Conservation (phyloP, 2,797 vertebrate species). For the Trematomus bernacchii region DNA sequence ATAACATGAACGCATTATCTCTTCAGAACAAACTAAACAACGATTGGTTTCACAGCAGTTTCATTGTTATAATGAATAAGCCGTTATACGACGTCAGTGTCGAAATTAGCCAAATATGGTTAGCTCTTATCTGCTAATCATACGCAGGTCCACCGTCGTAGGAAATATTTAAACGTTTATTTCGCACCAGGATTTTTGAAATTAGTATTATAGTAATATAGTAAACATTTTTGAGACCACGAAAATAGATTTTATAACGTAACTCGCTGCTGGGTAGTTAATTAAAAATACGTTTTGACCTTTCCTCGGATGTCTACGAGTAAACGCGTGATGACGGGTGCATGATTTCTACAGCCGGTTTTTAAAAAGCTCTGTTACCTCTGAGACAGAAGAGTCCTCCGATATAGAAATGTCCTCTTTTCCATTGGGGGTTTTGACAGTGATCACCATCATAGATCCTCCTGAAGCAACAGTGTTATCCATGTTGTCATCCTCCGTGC, state of each 20-base stretch:
- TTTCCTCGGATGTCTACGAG: neutral
- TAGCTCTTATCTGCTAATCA: neutral
- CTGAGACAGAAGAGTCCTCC: constrained; percentile 87
- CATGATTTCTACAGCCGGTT: neutral
- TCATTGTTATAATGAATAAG: neutral
- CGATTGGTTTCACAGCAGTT: neutral
- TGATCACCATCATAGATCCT: constrained; percentile 86
- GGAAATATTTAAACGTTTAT: neutral
- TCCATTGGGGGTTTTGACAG: constrained; percentile 91
- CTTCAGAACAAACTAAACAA: neutral
- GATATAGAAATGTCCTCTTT: constrained; percentile 90
- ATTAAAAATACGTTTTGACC: neutral
- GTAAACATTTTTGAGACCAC: neutral
- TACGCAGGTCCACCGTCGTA: neutral
- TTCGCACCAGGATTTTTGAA: neutral
- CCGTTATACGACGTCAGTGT: neutral
- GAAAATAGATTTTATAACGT: no score
- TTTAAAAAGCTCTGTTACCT: constrained; percentile 72
- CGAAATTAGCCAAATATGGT: neutral
- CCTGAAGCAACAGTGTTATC: constrained; percentile 72
- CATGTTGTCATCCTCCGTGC: constrained; percentile 61
- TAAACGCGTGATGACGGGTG: neutral
- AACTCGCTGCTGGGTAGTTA: no score
- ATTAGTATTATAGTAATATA: neutral
- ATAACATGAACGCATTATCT: neutral